These are phyloP conservation scores for Psittacula echo DNA, from an alignment of 2,797 vertebrate genomes.

Conservation along the genomic window DNA sequence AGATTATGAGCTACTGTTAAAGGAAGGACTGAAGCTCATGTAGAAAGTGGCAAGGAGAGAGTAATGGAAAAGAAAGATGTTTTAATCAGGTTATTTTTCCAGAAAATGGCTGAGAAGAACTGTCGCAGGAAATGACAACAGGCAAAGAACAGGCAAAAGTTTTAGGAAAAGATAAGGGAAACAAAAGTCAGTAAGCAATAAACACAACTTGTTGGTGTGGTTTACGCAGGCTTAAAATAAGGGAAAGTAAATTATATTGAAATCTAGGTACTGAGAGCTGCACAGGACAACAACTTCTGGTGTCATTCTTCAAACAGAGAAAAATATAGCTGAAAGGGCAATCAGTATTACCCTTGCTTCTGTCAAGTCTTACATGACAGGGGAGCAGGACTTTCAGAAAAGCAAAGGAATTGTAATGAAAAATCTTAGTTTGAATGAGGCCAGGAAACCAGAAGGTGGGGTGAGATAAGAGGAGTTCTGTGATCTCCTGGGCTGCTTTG, in stretches of 20 bases:
- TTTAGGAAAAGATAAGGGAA: not conserved
- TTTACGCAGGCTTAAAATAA: not conserved
- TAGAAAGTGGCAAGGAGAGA: not conserved
- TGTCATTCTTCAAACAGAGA: not conserved
- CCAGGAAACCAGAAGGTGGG: not conserved
- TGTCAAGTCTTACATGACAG: not conserved
- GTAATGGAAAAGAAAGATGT: not conserved
- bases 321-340: not conserved
- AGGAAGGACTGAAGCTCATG: not conserved
- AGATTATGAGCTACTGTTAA: not conserved
- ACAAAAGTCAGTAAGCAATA: not conserved
- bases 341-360: not conserved
- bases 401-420: not conserved
- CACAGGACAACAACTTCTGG: not conserved
- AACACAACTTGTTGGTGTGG: not conserved
- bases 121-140: not conserved
- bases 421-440: not conserved
- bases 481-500: not conserved
- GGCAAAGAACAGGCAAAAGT: not conserved
- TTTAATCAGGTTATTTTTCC: not conserved
- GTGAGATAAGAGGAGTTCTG: slow-evolving; percentile 1
- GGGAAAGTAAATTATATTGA: not conserved
- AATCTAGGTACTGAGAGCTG: not conserved
- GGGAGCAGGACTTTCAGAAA: not conserved
- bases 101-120: not conserved